These are phyloP conservation scores for Vanessa cardui DNA, from an alignment of 2,888 invertebrate species.

Conservation along the genomic window DNA sequence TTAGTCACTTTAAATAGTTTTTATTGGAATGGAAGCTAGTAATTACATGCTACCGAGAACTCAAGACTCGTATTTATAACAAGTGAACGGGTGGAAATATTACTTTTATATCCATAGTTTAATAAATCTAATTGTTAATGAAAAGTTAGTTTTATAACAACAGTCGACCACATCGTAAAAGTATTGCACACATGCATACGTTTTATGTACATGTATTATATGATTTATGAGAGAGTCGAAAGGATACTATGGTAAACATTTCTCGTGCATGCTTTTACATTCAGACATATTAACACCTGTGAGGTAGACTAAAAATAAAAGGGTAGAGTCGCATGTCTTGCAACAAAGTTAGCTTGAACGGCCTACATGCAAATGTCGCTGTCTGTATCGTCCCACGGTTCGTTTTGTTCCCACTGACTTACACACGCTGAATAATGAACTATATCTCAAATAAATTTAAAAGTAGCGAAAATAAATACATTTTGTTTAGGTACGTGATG, in stretches of 20 bases:
- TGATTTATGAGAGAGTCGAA: background rate
- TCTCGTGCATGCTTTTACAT: conserved; percentile 16
- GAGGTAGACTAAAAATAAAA: conserved; percentile 28
- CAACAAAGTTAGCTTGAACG: conserved; percentile 27
- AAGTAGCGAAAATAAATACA: background rate
- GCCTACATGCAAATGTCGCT: conserved; percentile 33
- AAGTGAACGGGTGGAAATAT: conserved; percentile 6
- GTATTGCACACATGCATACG: background rate
- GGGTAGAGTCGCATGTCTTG: conserved; percentile 20
- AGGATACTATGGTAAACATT: conserved; percentile 10
- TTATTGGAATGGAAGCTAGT: conserved; percentile 34
- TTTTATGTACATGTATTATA: background rate
- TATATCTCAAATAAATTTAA: background rate
- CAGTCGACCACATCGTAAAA: background rate
- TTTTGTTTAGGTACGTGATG: too few relatives aligned
- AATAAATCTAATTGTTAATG: background rate
- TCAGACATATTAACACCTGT: conserved; percentile 32
- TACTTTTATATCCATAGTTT: background rate
- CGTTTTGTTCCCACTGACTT: conserved; percentile 27
- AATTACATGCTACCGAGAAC: conserved; percentile 30
- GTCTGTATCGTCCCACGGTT: conserved; percentile 29
- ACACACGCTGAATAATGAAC: conserved; percentile 34
- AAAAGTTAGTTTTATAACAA: background rate
- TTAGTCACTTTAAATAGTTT: conserved; percentile 31
- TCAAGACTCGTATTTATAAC: conserved; percentile 12